Base-by-base conservation (phyloP, 2,888 invertebrate genomes). In the Mylabris sibirica region DNA sequence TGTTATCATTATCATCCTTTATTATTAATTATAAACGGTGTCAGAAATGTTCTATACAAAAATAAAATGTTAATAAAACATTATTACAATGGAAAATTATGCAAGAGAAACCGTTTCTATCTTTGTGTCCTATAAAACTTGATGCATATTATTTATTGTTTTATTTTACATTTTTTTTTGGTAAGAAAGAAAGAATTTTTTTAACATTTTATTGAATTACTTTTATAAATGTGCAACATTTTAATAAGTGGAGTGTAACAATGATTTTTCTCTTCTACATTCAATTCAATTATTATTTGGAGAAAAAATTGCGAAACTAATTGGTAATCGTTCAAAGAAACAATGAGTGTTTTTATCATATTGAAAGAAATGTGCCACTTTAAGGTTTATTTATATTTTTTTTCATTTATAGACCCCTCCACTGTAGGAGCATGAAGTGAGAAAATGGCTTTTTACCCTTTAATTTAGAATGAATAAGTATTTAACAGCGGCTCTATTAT, bases 51-150 rank as follows among this genome's bases (percentile, higher is more conserved):
- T n/a, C n/a, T n/a, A n/a, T n/a, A n/a, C n/a, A n/a, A n/a, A n/a
- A n/a, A n/a, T n/a, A n/a, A n/a, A n/a, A n/a, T n/a, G n/a, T n/a
- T n/a, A n/a, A n/a, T 30, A 30, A 12, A 53, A 53, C 20, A 2
- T 12, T 53, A 49, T 20, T 49, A 22, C 22, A 53, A 53, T 53
- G 9, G 53, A 53, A 53, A 53, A 53, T 53, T 53, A 53, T 53
- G 53, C 53, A 53, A 53, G 22, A 53, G 53, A 22, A 24, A 53
- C 49, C 53, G 53, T 22, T 53, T 22, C 53, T 12, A 53, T 53
- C 53, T 53, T 53, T 22, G n/a, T 53, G 53, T 53, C 12, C 53
- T 53, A 53, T 53, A 53, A 53, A 22, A 12, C 12, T 53, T n/a
- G 9, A 53, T 53, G 22, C 11, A 53, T 53, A 11, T 24, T 24